Base-by-base conservation (phyloP, 2,888 invertebrate species). In the Drosophila infuscata region DNA sequence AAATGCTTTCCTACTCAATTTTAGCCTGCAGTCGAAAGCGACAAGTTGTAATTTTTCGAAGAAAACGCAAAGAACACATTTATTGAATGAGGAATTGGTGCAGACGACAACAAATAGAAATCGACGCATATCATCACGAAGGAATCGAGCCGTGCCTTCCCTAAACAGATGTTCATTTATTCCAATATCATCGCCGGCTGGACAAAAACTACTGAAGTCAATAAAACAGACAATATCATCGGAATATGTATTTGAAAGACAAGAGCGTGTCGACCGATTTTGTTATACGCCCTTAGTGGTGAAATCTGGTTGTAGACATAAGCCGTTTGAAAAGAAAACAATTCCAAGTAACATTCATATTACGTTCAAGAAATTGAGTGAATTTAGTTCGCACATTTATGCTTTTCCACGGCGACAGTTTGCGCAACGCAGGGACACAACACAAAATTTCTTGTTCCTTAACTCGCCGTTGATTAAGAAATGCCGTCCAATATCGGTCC, bases 131-230 rank as follows among this genome's bases (percentile, higher is more conserved):
- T 92, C 93, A 73, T 91, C 93, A 17, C 89, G 94, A 43, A 92
- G 94, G 52, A 93, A 93, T 79, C 93, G 94, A 52, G 92, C 93
- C 25, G 92, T 93, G 11, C 92, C 92, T 77, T 93, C 93, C 36
- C 91, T 94, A 17, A 92, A 93, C 32, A 92, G 94, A 66, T 94
- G 93, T 79, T 92, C 94, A 17, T 92, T 93, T 53, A 94, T 94
- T 71, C 94, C 94, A 4, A 92, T 94, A 63, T 94, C 94, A 15
- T 94, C 94, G 38, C 94, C 94, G 17, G 94, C 94, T 36, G 94
- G 94, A 7, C 92, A 94, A 56, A 88, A 94, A 51, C 85, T 94
- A 64, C 91, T 94, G 20, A 94, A 93, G 79, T 93, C 93, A 51
- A 94, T 94, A n/a, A 94, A 94, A 83, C 91, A 93, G 63, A 91